Base-by-base conservation (phyloP, 2,888 invertebrate species). In the Busseola fusca region DNA sequence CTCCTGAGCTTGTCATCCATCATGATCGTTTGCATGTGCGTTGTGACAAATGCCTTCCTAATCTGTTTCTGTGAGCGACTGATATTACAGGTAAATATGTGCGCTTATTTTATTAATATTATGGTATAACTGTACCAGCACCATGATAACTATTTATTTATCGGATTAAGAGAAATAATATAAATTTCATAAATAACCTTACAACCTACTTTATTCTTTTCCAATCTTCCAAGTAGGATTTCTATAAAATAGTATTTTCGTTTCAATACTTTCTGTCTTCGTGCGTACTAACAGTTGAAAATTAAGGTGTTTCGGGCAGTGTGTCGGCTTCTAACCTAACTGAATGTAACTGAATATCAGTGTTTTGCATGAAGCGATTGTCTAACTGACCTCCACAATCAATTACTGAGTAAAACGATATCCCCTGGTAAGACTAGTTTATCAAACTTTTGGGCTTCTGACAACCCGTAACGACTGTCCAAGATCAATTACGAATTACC, bases 11-110 rank as follows among this genome's bases (percentile, higher is more conserved):
- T 58, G 65, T 72, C 69, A 93, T 93, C 91, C 89, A 91, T 93
- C 93, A 93, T 83, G 83, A 88, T 92, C 91, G 86, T 80, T 68
- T 82, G 87, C 93, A 93, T 88, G 84, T 92, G 93, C 86, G 90
- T 85, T 81, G 84, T 91, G 93, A 93, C 92, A 91, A 93, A 93
- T 92, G 92, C 88, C 81, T 88, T 86, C 89, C 87, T 92, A 91
- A 93, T 93, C 87, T 89, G 88, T 89, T 87, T 77, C 83, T 82
- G 81, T 72, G 74, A 64, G 72, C 66, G 54, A 56, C 76, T 71
- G 69, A 82, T 76, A 84, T 80, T 78, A 80, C 84, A 84, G 84
- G 84, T 84, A 81, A 81, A 84, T 80, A 74, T 67, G 34, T 69
- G n/a, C 34, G 60, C 64, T 67, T 81, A 79, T 84, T 73, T 82